Evolutionary conservation across 2,888 invertebrate genomes (phyloP).

Genomic region (Drosophila percnosoma): DNA sequence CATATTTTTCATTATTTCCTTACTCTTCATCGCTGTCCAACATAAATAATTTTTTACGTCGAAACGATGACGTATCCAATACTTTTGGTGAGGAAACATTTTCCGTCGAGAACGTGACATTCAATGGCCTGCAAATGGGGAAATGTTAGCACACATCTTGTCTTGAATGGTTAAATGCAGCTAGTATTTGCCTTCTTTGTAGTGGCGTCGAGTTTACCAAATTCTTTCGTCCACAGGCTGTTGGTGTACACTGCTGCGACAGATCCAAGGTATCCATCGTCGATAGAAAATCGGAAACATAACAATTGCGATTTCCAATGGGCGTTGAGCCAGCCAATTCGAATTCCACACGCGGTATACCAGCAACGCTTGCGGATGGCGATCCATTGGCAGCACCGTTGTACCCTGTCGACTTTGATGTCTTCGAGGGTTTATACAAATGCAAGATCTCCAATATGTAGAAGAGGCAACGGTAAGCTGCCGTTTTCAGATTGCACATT

Average conservation of each 20-base stretch:
- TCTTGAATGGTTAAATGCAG: conserved; percentile 26
- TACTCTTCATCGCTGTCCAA: conserved; percentile 79
- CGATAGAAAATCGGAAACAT: conserved; percentile 55
- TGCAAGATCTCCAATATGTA: conserved; percentile 75
- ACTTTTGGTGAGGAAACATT: conserved; percentile 49
- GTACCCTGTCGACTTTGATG: conserved; percentile 16
- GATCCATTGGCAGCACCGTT: conserved; percentile 9
- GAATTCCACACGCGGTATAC: conserved; percentile 48
- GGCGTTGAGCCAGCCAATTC: conserved; percentile 72
- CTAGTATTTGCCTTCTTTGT: conserved; percentile 64
- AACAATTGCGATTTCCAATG: conserved; percentile 62
- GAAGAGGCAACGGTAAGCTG: conserved; percentile 70
- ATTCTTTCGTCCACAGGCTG: conserved; percentile 58
- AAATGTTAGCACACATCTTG: background rate
- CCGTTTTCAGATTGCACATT: conserved; percentile 83
- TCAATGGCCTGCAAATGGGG: conserved; percentile 25
- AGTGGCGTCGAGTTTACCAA: conserved; percentile 84
- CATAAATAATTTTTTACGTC: conserved; percentile 81
- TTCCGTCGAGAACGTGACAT: conserved; percentile 24
- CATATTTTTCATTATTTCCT: conserved; percentile 25
- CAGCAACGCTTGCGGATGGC: conserved; percentile 34
- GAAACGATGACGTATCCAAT: conserved; percentile 79
- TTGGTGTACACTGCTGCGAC: conserved; percentile 75
- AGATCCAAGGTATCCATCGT: conserved; percentile 71
- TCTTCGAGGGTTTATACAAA: conserved; percentile 61